Percentiles rank a stretch among this genome's conserved stretches.
phyloP scores from a whole-genome alignment of 1,140 invertebrate species.

The Rhyacophila brunnea region DNA sequence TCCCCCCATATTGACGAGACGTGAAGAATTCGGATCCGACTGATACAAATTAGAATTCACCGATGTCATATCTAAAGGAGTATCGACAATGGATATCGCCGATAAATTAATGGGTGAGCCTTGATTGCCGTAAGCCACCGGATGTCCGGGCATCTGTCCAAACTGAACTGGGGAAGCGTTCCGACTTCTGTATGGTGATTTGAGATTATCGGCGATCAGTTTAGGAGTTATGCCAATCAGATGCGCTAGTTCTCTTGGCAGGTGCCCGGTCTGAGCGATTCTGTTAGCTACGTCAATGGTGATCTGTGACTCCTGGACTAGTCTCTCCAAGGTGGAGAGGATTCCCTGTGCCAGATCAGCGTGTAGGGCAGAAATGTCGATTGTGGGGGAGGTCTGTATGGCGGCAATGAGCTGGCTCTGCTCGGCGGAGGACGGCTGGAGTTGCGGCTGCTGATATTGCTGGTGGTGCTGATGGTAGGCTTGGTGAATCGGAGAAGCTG shows the following conservation, averaged over 20 bases:
- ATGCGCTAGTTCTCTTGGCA: conserved; percentile 47
- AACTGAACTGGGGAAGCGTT: conserved; percentile 31
- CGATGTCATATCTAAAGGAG: conserved; percentile 26
- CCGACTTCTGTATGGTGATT: conserved; percentile 26
- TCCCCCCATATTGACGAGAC: conserved; percentile 8
- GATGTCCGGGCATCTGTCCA: conserved; percentile 27
- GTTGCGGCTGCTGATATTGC: conserved; percentile 23
- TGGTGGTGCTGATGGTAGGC: conserved; percentile 37
- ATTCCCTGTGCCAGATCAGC: conserved; percentile 39
- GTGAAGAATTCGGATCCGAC: conserved; percentile 8
- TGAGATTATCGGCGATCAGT: conserved; percentile 28
- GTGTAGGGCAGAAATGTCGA: conserved; percentile 39
- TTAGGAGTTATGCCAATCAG: conserved; percentile 40
- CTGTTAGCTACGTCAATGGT: conserved; percentile 45
- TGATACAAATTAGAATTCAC: background rate
- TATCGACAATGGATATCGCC: conserved; percentile 19
- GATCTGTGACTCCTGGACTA: conserved; percentile 46
- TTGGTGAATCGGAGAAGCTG: conserved; percentile 70
- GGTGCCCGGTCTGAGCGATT: conserved; percentile 44
- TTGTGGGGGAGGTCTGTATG: conserved; percentile 31
- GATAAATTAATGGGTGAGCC: conserved; percentile 27
- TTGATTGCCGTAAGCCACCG: conserved; percentile 41
- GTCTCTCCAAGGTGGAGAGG: conserved; percentile 42
- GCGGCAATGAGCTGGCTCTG: conserved; percentile 23
- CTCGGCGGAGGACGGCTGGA: conserved; percentile 25